phyloP scores from a whole-genome alignment of 1,140 invertebrate species.

The Limonius californicus region DNA sequence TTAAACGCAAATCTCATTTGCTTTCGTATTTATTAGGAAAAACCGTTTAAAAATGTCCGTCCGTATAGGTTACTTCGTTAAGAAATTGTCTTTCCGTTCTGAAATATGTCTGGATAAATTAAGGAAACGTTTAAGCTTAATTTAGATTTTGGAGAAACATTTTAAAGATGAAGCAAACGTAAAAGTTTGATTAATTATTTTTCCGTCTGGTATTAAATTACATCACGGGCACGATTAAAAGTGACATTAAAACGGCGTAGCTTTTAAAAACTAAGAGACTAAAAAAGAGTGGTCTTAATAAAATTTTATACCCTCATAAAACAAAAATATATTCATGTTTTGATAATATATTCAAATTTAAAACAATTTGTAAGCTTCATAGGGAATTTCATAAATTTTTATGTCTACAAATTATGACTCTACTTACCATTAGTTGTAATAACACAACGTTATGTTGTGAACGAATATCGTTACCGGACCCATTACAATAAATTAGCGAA shows the following conservation, averaged over 20 bases:
- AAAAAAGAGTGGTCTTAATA: not conserved
- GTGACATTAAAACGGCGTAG: too few species aligned
- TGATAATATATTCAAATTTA: conserved; percentile 17
- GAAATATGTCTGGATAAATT: too few species aligned
- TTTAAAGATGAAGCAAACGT: too few species aligned
- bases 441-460: conserved; percentile 10
- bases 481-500: conserved; percentile 20
- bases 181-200: too few species aligned
- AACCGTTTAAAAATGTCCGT: not conserved
- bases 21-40: not conserved
- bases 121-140: too few species aligned
- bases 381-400: conserved; percentile 11
- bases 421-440: conserved; percentile 17
- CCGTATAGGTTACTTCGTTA: too few species aligned
- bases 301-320: conserved; percentile 5
- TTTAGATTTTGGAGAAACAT: too few species aligned
- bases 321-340: not conserved
- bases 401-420: conserved; percentile 11
- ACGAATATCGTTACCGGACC: not conserved
- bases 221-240: too few species aligned
- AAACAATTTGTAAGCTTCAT: conserved; percentile 16
- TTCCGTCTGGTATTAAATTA: too few species aligned
- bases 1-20: not conserved
- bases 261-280: not conserved
- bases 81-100: too few species aligned